phyloP scores from a whole-genome alignment of 2,113 vertebrate species.

The Axis porcinus region DNA sequence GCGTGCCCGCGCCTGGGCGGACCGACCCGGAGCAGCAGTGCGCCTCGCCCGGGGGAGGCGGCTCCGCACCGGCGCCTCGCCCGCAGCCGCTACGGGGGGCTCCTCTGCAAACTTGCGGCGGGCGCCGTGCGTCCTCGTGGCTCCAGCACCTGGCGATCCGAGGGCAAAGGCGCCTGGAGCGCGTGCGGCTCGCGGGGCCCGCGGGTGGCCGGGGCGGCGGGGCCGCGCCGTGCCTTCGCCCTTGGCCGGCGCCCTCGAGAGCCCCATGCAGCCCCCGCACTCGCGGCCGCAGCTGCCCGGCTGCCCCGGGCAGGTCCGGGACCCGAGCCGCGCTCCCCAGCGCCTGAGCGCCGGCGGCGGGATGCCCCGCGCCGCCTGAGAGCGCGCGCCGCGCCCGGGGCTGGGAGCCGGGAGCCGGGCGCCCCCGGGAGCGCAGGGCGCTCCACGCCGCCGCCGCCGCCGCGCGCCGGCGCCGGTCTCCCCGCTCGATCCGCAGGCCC shows the following conservation, averaged over 20 bases:
- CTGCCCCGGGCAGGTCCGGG: constrained; percentile 31
- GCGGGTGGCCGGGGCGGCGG: not conserved
- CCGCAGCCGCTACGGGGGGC: not conserved
- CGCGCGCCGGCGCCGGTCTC: not conserved
- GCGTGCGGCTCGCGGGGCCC: not conserved
- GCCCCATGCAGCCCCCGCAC: constrained; percentile 37
- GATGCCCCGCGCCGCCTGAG: constrained; percentile 10
- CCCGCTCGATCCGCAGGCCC: constrained; percentile 3
- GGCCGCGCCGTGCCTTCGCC: constrained; percentile 40
- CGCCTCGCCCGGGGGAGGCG: not conserved
- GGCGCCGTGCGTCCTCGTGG: not conserved
- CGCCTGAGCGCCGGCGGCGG: not conserved
- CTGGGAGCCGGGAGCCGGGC: not conserved
- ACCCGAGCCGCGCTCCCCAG: not conserved
- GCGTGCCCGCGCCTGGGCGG: constrained; percentile 60
- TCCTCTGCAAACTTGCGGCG: constrained; percentile 63
- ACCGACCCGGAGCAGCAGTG: constrained; percentile 40
- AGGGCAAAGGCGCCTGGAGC: not conserved
- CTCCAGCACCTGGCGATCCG: not conserved
- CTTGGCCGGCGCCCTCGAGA: constrained; percentile 34
- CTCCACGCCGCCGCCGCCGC: not conserved
- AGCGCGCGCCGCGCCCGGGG: constrained; percentile 9
- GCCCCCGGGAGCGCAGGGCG: not conserved
- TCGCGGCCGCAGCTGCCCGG: constrained; percentile 19
- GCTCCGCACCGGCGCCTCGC: constrained; percentile 5